A percentile compares a stretch with the other conserved stretches of the same genome.
phyloP scores from a whole-genome alignment of 2,113 vertebrate genomes.

The Oreocharis arfaki region DNA sequence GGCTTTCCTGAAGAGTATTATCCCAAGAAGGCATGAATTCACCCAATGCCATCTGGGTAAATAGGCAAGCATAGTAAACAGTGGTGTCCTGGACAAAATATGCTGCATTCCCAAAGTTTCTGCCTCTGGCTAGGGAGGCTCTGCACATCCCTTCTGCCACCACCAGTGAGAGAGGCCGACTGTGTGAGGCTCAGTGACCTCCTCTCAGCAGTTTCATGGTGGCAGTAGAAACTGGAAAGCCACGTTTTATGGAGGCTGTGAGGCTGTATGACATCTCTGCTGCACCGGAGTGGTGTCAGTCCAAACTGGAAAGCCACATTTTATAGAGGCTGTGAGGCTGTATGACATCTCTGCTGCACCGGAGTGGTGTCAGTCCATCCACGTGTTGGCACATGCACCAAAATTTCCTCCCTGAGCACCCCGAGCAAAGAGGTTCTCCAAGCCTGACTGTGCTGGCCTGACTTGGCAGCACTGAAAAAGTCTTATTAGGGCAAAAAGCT shows the following conservation, averaged over 20 bases:
- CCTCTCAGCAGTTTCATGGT: fast-evolving
- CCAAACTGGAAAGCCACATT: not conserved
- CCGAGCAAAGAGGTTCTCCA: fast-evolving
- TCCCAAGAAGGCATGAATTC: not conserved
- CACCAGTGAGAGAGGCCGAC: fast-evolving
- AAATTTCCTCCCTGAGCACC: not conserved
- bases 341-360: not conserved
- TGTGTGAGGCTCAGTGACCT: fast-evolving
- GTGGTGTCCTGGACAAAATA: not conserved
- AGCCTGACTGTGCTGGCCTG: too few relatives aligned
- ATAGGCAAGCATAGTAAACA: not conserved
- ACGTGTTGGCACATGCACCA: fast-evolving
- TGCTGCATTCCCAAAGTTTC: not conserved
- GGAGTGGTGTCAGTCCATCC: not conserved
- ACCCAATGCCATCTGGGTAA: not conserved
- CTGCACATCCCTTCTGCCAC: not conserved
- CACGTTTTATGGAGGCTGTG: not conserved
- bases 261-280: not conserved
- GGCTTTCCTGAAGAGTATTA: not conserved
- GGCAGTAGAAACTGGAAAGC: not conserved
- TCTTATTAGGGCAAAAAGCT: not conserved
- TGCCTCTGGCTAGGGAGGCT: not conserved
- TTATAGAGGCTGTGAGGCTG: not conserved
- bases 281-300: not conserved
- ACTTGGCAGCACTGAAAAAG: not conserved